These are phyloP conservation scores for Petrophora chlorosata DNA, from an alignment of 2,888 invertebrate species.

Conservation along the genomic window DNA sequence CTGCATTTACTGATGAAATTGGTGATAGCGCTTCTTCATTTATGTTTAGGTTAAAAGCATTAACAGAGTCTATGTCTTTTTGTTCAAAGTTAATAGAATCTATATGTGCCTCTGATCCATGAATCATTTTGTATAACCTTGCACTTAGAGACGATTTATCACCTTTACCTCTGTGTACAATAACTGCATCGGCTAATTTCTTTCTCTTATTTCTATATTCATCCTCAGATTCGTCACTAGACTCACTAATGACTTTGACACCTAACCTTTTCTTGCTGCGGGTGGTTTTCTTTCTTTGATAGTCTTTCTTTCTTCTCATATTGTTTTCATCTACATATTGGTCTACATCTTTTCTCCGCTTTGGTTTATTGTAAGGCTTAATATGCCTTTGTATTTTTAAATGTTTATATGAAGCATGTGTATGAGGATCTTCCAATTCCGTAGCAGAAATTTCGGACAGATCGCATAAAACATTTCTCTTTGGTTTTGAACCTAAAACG, in stretches of 20 bases:
- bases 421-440: slow-evolving; percentile 56
- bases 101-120: slow-evolving; percentile 43
- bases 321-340: slow-evolving; percentile 31
- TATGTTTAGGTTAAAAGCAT: slow-evolving; percentile 21
- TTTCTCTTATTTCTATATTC: slow-evolving; percentile 73
- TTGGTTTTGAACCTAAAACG: slow-evolving; percentile 48
- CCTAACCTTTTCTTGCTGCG: slow-evolving; percentile 52
- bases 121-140: slow-evolving; percentile 70
- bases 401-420: slow-evolving; percentile 32
- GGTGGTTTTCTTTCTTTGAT: slow-evolving; percentile 50
- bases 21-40: slow-evolving; percentile 33
- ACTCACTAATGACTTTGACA: slow-evolving; percentile 53
- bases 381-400: slow-evolving; percentile 45
- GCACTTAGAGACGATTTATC: slow-evolving; percentile 69
- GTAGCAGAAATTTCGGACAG: slow-evolving; percentile 65
- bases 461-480: slow-evolving; percentile 49
- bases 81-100: slow-evolving; percentile 32
- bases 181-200: slow-evolving; percentile 82
- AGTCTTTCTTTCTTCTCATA: slow-evolving; percentile 46
- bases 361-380: slow-evolving; percentile 54
- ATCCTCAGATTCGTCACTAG: slow-evolving; percentile 75
- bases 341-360: slow-evolving; percentile 50
- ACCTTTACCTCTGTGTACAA: slow-evolving; percentile 61
- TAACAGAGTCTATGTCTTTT: slow-evolving; percentile 29
- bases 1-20: slow-evolving; percentile 31